These are phyloP conservation scores for Calliopsis andreniformis DNA, from an alignment of 1,140 invertebrate genomes.

Conservation along the genomic window DNA sequence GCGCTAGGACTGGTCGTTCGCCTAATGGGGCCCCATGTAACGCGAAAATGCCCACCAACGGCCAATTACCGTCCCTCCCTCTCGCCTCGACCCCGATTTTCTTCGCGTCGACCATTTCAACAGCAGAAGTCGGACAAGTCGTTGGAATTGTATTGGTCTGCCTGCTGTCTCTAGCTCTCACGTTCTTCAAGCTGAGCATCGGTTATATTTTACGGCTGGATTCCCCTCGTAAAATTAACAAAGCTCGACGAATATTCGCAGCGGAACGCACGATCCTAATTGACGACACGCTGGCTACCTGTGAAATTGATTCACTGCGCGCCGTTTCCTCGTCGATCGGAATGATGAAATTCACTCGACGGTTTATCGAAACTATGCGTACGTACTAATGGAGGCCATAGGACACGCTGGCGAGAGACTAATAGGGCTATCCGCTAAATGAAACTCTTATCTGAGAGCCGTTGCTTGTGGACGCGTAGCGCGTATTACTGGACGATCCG, in stretches of 20 bases:
- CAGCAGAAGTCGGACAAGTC: not conserved
- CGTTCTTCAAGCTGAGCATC: not conserved
- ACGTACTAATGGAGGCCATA: not conserved
- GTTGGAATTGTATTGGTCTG: slow-evolving; percentile 49
- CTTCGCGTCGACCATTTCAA: not conserved
- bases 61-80: slow-evolving; percentile 29
- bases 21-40: slow-evolving; percentile 49
- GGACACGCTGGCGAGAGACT: not conserved
- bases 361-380: slow-evolving; percentile 2
- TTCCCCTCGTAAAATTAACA: slow-evolving; percentile 62
- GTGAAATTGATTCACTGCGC: slow-evolving; percentile 63
- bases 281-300: slow-evolving; percentile 56
- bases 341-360: not conserved
- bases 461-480: slow-evolving; percentile 65
- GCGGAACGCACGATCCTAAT: slow-evolving; percentile 39
- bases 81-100: slow-evolving; percentile 7
- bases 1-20: slow-evolving; percentile 31
- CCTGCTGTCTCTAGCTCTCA: not conserved
- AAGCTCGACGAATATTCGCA: slow-evolving; percentile 58
- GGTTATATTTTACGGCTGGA: slow-evolving; percentile 56
- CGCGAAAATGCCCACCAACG: slow-evolving; percentile 46
- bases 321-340: slow-evolving; percentile 6
- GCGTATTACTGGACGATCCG: slow-evolving; percentile 63
- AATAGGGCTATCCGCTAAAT: slow-evolving; percentile 26
- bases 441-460: slow-evolving; percentile 44